Percentiles rank a stretch among this genome's conserved stretches.
Conservation (phyloP, 2,888 invertebrate genomes). For the Saturnia japonica region DNA sequence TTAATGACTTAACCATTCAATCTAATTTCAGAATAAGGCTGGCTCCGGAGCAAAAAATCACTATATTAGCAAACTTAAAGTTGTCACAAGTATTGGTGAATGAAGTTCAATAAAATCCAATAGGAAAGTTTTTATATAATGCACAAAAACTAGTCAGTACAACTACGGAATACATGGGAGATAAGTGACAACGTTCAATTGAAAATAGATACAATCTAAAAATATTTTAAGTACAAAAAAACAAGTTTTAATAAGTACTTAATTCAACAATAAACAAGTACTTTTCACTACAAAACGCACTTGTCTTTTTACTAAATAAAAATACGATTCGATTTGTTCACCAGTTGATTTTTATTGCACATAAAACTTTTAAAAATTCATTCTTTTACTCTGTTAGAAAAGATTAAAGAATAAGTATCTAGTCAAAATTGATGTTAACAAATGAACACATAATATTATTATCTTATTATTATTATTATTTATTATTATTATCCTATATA, state of each 20-base stretch:
- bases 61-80: no score
- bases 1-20: no score
- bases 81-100: no score
- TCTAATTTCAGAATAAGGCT: no score
- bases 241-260: background rate
- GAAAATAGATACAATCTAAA: background rate
- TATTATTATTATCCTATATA: no score
- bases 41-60: no score
- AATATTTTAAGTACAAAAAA: background rate
- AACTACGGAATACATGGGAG: background rate
- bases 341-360: conserved; percentile 43
- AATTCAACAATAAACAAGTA: background rate
- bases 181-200: background rate
- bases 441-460: no score
- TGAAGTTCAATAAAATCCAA: no score
- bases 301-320: conserved; percentile 39
- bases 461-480: no score
- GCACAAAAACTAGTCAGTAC: background rate
- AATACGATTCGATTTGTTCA: conserved; percentile 56
- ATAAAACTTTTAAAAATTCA: conserved; percentile 10
- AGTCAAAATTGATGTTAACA: background rate
- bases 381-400: conserved; percentile 1
- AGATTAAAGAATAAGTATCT: background rate
- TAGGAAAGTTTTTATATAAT: background rate
- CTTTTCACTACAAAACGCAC: conserved; percentile 9